Evolutionary conservation across 2,888 invertebrate genomes (phyloP), one percentile per base, ranked within the genome.

Genomic region (Crossocerus cetratus): DNA sequence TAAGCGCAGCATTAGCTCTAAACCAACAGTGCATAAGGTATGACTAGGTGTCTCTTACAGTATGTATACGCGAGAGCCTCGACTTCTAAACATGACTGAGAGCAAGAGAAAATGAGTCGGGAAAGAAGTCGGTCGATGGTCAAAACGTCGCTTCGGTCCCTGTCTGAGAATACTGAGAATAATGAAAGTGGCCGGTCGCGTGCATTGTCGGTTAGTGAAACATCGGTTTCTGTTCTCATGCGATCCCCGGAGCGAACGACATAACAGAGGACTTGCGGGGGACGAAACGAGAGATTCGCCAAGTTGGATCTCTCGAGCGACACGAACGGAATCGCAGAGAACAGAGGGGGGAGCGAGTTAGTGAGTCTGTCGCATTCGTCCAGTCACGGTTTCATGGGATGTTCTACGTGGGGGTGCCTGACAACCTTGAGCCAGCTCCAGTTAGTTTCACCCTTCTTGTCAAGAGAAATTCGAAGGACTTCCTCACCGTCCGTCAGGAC

Each of bases 351-450:
- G 14, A 8, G 49, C 13, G 18, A 20, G 14, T 65, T 72, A 69
- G 66, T 67, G 8, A 43, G 75, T 70, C 66, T 22, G 59, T 32
- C 49, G 55, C 32, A 45, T 21, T 20, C 44, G 66, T 74, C 43
- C 18, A 53, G 69, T 73, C 66, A n/a, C 22, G 3, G 74, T 75
- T 66, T 44, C 58, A 53, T 57, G 11, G 57, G 60, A 66, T 42
- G 59, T 71, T 75, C 75, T 81, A 76, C 62, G 55, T 58, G 61
- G 68, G 72, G 64, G 68, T 69, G 73, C 70, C 77, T 72, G 80
- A 78, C 83, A 82, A 94, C 94, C 94, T 94, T 94, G 90, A 94
- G 91, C 94, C 94, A 94, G 91, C 92, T 93, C 94, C 94, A 94
- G 91, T 93, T 92, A 87, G 91, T 91, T 90, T 92, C 92, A 90